Base-by-base conservation (phyloP, 2,888 invertebrate species). In the Mellilla xanthometata region DNA sequence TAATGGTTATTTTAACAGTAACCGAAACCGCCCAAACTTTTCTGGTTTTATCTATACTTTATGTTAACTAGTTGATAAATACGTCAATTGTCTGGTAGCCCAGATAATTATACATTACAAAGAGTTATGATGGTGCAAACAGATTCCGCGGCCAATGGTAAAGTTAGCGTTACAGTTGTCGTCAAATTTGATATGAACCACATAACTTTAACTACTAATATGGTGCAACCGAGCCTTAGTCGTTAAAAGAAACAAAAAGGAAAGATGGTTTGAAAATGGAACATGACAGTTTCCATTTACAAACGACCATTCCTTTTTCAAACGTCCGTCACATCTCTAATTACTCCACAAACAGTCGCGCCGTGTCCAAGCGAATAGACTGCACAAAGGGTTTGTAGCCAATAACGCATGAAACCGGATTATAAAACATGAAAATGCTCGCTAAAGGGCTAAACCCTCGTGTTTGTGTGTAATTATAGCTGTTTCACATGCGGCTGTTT, bases 341-440 rank as follows among this genome's bases (percentile, higher is more conserved):
- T 27, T 19, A 31, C 8, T 26, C 28, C 22, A 22, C 42, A 42
- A 38, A 38, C 31, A 49, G 55, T 54, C 67, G 76, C 79, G 76
- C 68, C 48, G 55, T 65, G 48, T 53, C 58, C 60, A 44, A 49
- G 60, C 74, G 78, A 64, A 52, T 67, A 67, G 49, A 35, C 56
- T 45, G 34, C 65, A 74, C 77, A 80, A 80, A 82, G 81, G 81
- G 81, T 68, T 68, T 62, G 62, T 57, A 56, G 65, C 81, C 86
- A 88, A 88, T 88, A 87, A 88, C 81, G 87, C 87, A 87, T 88
- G 84, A 81, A 87, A 88, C 85, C 78, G 77, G 87, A 87, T 87
- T 88, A 81, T 78, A 77, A 81, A 84, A 87, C 84, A 84, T 83
- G 85, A 81, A 87, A 83, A 85, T 78, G 81, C 62, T 69, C 72